Evolutionary conservation across 92 coral and sea anemone species (phyloP).

Genomic region (Diadumene lineata): DNA sequence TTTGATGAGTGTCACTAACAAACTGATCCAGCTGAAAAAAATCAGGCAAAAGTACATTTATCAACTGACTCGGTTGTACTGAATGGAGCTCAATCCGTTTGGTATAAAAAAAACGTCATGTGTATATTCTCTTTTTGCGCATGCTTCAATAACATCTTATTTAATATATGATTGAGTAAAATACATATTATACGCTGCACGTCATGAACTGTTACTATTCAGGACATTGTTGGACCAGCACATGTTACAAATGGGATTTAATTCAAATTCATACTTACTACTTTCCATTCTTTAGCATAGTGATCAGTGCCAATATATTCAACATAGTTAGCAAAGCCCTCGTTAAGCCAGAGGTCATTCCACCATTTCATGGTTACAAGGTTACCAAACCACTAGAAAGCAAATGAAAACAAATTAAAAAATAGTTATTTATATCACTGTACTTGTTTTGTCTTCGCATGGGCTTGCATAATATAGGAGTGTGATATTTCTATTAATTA

Average conservation of each 20-base stretch:
- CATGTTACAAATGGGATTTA: too few relatives aligned
- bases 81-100: too few relatives aligned
- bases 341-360: conserved; percentile 92
- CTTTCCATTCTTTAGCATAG: conserved; percentile 88
- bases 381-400: conserved; percentile 88
- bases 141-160: not conserved
- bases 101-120: not conserved
- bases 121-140: not conserved
- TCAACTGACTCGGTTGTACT: too few relatives aligned
- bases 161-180: not conserved
- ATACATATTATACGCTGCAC: too few relatives aligned
- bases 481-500: too few relatives aligned
- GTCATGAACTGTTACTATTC: too few relatives aligned
- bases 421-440: too few relatives aligned
- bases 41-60: too few relatives aligned
- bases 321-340: conserved; percentile 89
- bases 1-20: conserved; percentile 81
- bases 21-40: conserved; percentile 87
- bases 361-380: conserved; percentile 97
- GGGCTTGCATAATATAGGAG: too few relatives aligned
- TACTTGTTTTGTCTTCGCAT: too few relatives aligned
- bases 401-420: not conserved
- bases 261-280: conserved; percentile 64
- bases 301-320: conserved; percentile 92
- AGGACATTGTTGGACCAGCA: too few relatives aligned